Conservation (phyloP, 2,888 invertebrate genomes). For the Ochropleura leucogaster region DNA sequence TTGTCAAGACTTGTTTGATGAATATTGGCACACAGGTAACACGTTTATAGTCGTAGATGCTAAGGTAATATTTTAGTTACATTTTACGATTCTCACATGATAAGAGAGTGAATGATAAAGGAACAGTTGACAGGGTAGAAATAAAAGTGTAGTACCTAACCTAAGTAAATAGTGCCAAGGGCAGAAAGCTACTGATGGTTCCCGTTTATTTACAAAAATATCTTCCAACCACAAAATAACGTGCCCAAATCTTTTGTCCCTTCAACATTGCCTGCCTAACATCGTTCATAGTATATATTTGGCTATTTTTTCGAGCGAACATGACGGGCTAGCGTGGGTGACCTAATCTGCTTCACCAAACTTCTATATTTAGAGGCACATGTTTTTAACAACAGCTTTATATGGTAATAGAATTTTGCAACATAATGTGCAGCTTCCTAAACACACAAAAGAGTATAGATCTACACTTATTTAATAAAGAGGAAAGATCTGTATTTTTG, state of each 20-base stretch:
- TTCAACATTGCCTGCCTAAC: constrained; percentile 11
- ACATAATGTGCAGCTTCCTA: constrained; percentile 15
- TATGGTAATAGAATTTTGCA: constrained; percentile 17
- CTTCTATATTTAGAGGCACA: constrained; percentile 50
- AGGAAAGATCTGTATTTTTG: too few relatives aligned
- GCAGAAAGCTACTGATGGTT: background rate
- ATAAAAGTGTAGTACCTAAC: too few relatives aligned
- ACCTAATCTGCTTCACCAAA: constrained; percentile 43
- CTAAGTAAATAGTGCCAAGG: background rate
- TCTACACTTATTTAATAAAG: too few relatives aligned
- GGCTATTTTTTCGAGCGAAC: constrained; percentile 51
- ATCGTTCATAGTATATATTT: constrained; percentile 35
- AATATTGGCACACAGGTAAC: background rate
- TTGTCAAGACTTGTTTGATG: background rate
- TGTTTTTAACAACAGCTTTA: constrained; percentile 36
- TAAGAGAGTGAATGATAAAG: background rate
- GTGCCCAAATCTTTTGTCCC: background rate
- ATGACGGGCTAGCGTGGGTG: constrained; percentile 17
- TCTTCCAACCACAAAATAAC: constrained; percentile 7
- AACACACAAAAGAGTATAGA: constrained; percentile 3
- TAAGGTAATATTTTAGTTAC: background rate
- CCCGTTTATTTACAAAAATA: background rate
- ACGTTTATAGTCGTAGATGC: background rate
- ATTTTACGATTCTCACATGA: background rate
- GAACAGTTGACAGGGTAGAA: background rate